Evolutionary conservation across 2,113 vertebrate species (phyloP).

Genomic region (Planiliza haematocheilus): DNA sequence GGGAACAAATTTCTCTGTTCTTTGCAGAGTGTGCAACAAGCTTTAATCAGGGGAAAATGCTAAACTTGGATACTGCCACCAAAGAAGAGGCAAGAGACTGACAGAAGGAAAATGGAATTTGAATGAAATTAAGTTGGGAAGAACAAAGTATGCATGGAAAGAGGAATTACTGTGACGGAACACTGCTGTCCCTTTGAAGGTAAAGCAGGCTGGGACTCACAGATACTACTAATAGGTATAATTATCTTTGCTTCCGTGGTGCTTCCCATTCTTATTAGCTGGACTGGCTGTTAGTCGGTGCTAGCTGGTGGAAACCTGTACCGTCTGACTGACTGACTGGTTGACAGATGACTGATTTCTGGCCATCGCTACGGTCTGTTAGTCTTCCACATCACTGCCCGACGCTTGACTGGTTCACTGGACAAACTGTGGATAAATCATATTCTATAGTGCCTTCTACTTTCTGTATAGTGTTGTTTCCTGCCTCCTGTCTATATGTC

Average conservation of each 20-base stretch:
- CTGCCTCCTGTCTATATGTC: not conserved
- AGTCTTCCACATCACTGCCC: constrained; percentile 24
- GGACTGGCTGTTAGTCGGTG: not conserved
- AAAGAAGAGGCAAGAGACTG: not conserved
- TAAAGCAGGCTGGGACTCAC: constrained; percentile 23
- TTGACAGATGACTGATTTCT: not conserved
- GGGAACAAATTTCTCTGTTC: too few species aligned
- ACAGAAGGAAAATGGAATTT: not conserved
- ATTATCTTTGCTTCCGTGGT: not conserved
- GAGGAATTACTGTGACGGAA: constrained; percentile 13
- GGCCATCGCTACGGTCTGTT: not conserved
- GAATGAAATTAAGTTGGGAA: constrained; percentile 16
- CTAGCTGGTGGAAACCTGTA: not conserved
- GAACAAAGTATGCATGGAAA: not conserved
- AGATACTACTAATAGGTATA: constrained; percentile 38
- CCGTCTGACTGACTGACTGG: not conserved
- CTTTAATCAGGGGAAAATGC: too few species aligned
- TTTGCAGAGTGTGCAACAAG: too few species aligned
- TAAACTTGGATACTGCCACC: not conserved
- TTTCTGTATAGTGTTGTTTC: not conserved
- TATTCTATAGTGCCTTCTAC: not conserved
- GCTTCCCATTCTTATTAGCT: not conserved
- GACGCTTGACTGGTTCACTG: constrained; percentile 11
- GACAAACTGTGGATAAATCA: constrained; percentile 6
- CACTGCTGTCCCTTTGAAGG: constrained; percentile 38